These are phyloP conservation scores for Platysternon megacephalum DNA, from an alignment of 2,113 vertebrate species.

Conservation along the genomic window DNA sequence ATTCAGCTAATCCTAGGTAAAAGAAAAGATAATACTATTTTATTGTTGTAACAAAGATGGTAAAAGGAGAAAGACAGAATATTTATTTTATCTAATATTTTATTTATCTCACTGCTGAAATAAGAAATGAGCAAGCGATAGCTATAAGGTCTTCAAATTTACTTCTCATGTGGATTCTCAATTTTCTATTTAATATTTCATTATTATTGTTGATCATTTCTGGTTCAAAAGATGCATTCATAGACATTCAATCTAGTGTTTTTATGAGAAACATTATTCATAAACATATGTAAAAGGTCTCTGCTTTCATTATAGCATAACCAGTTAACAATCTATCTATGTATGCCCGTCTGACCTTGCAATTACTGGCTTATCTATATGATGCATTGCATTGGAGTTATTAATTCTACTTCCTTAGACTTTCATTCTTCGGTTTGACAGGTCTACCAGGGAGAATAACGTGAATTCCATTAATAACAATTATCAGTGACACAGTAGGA, in stretches of 20 bases:
- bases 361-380: constrained; percentile 74
- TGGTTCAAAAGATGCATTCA: constrained; percentile 62
- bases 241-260: constrained; percentile 67
- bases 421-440: constrained; percentile 67
- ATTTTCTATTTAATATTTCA: constrained; percentile 77
- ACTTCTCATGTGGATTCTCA: constrained; percentile 65
- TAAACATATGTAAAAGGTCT: constrained; percentile 72
- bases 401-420: constrained; percentile 73
- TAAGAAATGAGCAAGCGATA: constrained; percentile 58
- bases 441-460: constrained; percentile 49
- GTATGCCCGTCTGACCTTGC: constrained; percentile 72
- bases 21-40: neutral
- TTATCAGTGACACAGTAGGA: constrained; percentile 34
- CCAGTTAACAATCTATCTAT: constrained; percentile 73
- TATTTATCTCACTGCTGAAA: constrained; percentile 47
- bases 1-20: constrained; percentile 42
- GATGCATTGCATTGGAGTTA: constrained; percentile 68
- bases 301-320: constrained; percentile 73
- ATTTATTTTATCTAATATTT: constrained; percentile 50
- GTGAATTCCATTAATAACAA: constrained; percentile 69
- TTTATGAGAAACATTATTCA: constrained; percentile 78
- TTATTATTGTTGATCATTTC: constrained; percentile 71
- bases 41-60: constrained; percentile 15
- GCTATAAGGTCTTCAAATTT: constrained; percentile 65
- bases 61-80: constrained; percentile 2